These are phyloP conservation scores for Abrostola tripartita DNA, from an alignment of 2,888 invertebrate genomes.

Conservation along the genomic window DNA sequence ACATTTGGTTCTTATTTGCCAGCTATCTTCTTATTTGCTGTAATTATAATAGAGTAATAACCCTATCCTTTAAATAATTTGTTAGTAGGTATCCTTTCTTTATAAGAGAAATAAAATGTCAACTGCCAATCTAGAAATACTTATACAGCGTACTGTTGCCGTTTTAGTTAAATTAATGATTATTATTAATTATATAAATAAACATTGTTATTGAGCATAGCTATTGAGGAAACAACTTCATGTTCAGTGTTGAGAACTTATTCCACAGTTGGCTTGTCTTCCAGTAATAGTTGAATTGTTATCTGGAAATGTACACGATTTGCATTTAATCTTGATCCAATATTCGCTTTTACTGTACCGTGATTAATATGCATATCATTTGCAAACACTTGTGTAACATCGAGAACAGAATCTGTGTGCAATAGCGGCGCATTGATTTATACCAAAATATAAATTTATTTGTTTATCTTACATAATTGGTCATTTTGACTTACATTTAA, in stretches of 20 bases:
- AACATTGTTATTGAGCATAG: not conserved
- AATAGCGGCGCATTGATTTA: slow-evolving; percentile 4
- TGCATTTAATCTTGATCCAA: slow-evolving; percentile 16
- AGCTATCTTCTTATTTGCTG: too few relatives aligned
- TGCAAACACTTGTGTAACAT: slow-evolving; percentile 28
- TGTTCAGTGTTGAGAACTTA: not conserved
- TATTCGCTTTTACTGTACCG: not conserved
- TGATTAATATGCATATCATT: slow-evolving; percentile 38
- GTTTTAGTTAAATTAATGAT: too few relatives aligned
- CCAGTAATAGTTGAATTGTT: slow-evolving; percentile 12
- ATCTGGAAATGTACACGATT: slow-evolving; percentile 15
- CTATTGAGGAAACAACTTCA: not conserved
- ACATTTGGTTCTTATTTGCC: too few relatives aligned
- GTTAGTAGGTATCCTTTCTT: too few relatives aligned
- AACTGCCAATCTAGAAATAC: too few relatives aligned
- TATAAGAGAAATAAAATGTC: too few relatives aligned
- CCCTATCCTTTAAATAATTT: too few relatives aligned
- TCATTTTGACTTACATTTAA: not conserved
- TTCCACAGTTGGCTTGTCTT: not conserved
- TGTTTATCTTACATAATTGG: not conserved
- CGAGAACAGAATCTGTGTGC: slow-evolving; percentile 7
- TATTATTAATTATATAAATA: too few relatives aligned
- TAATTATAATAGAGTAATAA: too few relatives aligned
- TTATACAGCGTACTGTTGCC: too few relatives aligned
- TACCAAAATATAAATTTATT: slow-evolving; percentile 1